Base-by-base conservation (phyloP, 2,888 invertebrate species). In the Drosophila formosana region DNA sequence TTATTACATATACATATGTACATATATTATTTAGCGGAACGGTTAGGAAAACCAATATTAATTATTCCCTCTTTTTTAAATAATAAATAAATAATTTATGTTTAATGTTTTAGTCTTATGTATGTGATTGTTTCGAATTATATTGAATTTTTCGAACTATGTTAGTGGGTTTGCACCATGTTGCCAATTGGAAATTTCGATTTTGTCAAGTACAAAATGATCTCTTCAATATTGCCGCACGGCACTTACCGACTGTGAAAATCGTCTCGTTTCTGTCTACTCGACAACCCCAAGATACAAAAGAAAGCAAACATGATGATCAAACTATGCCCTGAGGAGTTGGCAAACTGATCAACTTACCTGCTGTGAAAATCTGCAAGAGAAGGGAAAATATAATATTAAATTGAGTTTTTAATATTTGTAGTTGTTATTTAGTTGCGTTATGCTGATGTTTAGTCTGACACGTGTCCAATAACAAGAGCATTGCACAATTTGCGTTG, bases 231-330 rank as follows among this genome's bases (percentile, higher is more conserved):
- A 67, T 75, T 79, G 80, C 78, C 75, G 53, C 65, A 77, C 32
- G 86, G 87, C 90, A 91, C 91, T 91, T 91, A 91, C 91, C 90
- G 79, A 64, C 65, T 66, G 3, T 89, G 76, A 50, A 91, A 84
- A 64, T 86, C 69, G 39, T 80, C 61, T 67, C 81, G 67, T 39
- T 70, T 84, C 4, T 30, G 13, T 64, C 83, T 87, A 52, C 32
- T 34, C 26, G 23, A 30, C 47, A 3, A 37, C 25, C 4, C 39
- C 37, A 8, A 34, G 5, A 50, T 47, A 18, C 7, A 26, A 72
- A 50, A 61, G 63, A 39, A 45, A 74, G 1, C 13, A 37, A 57
- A 64, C 66, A 8, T 53, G n/a, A 11, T 25, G 9, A 13, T 28
- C 18, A 23, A 39, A 34, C 0, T 0, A 3, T 47, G 37, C 4